A percentile compares a stretch with the other conserved stretches of the same genome.
These are phyloP conservation scores for Florisuga fusca DNA, from an alignment of 2,797 vertebrate species.

Conservation along the genomic window DNA sequence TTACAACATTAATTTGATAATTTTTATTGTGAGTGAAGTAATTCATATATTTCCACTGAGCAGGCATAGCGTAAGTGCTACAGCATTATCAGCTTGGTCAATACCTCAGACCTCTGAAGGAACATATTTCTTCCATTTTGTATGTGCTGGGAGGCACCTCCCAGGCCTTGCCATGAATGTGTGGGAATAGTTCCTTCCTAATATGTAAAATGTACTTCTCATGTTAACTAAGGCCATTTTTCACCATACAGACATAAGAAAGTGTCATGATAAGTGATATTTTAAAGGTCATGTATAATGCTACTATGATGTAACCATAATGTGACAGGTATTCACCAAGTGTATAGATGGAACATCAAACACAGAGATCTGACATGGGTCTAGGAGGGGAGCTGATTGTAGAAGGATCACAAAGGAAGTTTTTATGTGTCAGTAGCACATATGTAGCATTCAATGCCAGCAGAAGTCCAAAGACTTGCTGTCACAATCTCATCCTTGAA, in stretches of 20 bases:
- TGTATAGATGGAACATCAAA: conserved; percentile 16
- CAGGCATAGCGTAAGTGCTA: background rate
- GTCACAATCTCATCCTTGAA: background rate
- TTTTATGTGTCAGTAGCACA: background rate
- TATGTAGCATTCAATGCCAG: background rate
- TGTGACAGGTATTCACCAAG: background rate
- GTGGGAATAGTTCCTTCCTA: background rate
- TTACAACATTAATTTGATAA: background rate
- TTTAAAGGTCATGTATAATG: background rate
- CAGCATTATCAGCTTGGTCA: background rate
- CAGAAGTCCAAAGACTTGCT: background rate
- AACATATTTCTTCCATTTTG: background rate
- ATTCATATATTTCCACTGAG: background rate
- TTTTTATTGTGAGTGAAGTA: background rate
- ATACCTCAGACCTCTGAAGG: background rate
- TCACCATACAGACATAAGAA: background rate
- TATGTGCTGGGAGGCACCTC: background rate
- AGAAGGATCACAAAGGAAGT: background rate
- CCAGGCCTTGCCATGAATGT: background rate
- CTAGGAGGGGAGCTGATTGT: background rate
- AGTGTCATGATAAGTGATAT: background rate
- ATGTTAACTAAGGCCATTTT: background rate
- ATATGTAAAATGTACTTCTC: background rate
- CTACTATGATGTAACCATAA: background rate
- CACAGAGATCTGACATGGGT: background rate